A percentile compares a stretch with the other conserved stretches of the same genome.
Conservation (phyloP, 2,113 vertebrate genomes). For the Xenus cinereus region DNA sequence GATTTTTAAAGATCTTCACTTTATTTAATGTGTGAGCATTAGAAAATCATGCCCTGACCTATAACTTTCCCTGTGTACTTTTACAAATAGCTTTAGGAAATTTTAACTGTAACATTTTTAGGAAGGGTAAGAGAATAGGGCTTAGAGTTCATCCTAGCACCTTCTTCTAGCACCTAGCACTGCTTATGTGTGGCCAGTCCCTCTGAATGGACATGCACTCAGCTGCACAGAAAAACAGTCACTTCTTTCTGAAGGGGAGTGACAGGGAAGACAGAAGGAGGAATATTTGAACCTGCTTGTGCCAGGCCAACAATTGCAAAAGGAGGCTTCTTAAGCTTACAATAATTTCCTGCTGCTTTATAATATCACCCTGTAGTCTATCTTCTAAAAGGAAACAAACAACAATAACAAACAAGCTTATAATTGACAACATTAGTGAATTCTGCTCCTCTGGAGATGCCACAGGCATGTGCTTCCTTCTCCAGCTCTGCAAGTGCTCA, state of each 20-base stretch:
- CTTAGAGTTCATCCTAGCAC: neutral
- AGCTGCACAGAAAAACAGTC: neutral
- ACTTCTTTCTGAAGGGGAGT: neutral
- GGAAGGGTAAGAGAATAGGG: neutral
- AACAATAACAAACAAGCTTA: neutral
- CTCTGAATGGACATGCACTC: accelerated
- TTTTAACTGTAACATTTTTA: neutral
- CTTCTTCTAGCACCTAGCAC: neutral
- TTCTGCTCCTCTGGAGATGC: neutral
- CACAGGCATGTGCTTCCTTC: neutral
- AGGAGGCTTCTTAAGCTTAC: neutral
- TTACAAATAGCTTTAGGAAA: neutral
- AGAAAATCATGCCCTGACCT: neutral
- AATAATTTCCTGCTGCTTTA: neutral
- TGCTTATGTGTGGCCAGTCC: neutral
- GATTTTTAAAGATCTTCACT: neutral
- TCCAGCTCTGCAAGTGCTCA: neutral
- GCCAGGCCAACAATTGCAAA: neutral
- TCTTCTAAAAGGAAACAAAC: neutral
- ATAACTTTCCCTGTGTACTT: neutral
- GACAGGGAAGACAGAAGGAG: neutral
- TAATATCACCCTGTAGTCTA: neutral
- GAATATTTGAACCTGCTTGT: neutral
- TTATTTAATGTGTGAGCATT: neutral
- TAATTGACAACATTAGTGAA: neutral